These are phyloP conservation scores for Diplodus puntazzo DNA, from an alignment of 2,797 vertebrate genomes.

Conservation along the genomic window DNA sequence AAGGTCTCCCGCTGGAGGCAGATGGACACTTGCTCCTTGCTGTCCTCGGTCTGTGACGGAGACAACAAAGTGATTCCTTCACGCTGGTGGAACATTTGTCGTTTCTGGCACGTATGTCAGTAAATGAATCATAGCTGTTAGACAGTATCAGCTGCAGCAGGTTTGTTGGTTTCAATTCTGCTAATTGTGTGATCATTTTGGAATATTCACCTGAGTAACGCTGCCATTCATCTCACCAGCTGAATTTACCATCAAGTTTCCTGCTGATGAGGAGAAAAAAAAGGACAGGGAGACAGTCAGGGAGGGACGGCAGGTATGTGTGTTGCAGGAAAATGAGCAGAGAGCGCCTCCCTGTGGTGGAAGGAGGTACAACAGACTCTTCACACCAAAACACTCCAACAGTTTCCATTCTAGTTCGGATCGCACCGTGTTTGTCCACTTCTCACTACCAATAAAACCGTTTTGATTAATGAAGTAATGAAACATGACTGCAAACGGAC, in stretches of 20 bases:
- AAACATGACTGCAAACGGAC: neutral
- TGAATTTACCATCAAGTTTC: conserved; percentile 59
- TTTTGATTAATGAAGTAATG: neutral
- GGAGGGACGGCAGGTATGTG: conserved; percentile 8
- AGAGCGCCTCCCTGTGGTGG: conserved; percentile 52
- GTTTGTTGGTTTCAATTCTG: neutral
- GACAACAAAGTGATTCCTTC: neutral
- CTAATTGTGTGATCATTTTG: neutral
- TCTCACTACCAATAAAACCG: neutral
- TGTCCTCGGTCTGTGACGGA: conserved; percentile 74
- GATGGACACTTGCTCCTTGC: conserved; percentile 79
- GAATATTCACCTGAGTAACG: conserved; percentile 57
- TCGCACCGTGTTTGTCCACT: neutral
- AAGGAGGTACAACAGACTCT: neutral
- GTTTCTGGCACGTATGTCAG: neutral
- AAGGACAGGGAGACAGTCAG: conserved; percentile 22
- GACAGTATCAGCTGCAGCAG: neutral
- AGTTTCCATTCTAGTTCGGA: neutral
- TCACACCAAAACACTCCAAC: neutral
- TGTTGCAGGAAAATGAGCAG: conserved; percentile 20
- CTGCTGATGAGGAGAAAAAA: conserved; percentile 29
- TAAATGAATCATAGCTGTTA: neutral
- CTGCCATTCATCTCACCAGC: conserved; percentile 74
- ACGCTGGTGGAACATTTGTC: neutral
- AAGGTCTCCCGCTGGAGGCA: conserved; percentile 68